phyloP scores from a whole-genome alignment of 1,140 invertebrate genomes.

The Trialeurodes vaporariorum region DNA sequence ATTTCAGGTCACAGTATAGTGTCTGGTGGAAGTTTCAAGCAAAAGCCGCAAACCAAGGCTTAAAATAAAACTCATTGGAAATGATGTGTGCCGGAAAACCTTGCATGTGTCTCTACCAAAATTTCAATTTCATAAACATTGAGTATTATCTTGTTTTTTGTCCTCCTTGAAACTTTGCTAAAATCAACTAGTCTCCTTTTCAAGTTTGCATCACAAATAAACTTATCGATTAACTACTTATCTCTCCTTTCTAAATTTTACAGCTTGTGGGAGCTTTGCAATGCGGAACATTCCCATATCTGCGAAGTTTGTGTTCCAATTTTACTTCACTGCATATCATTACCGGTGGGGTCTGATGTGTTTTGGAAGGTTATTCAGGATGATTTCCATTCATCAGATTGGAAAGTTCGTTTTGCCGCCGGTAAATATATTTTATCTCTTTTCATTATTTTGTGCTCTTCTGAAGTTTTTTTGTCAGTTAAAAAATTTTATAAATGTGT shows the following conservation, averaged over 20 bases:
- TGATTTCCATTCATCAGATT: constrained; percentile 82
- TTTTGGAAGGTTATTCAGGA: constrained; percentile 90
- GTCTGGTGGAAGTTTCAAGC: no score
- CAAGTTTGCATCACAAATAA: no score
- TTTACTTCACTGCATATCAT: constrained; percentile 84
- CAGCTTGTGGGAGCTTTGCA: constrained; percentile 87
- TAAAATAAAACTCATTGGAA: no score
- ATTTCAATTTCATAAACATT: no score
- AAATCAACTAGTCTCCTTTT: no score
- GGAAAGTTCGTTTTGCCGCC: constrained; percentile 81
- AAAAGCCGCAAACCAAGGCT: no score
- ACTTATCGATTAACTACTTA: neutral
- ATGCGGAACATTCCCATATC: constrained; percentile 86
- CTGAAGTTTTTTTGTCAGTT: no score
- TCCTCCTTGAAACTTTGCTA: no score
- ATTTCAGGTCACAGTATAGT: no score
- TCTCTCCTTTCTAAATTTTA: constrained; percentile 22
- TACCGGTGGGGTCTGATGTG: constrained; percentile 83
- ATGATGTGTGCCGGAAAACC: no score
- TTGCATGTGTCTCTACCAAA: no score
- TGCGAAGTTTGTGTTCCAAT: constrained; percentile 80
- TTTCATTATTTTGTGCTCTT: neutral
- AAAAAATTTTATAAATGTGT: neutral
- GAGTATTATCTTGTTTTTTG: no score
- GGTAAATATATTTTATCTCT: constrained; percentile 36